Evolutionary conservation across 2,888 invertebrate species (phyloP), one percentile per base, ranked within the genome.

Genomic region (Orchestes rusci): DNA sequence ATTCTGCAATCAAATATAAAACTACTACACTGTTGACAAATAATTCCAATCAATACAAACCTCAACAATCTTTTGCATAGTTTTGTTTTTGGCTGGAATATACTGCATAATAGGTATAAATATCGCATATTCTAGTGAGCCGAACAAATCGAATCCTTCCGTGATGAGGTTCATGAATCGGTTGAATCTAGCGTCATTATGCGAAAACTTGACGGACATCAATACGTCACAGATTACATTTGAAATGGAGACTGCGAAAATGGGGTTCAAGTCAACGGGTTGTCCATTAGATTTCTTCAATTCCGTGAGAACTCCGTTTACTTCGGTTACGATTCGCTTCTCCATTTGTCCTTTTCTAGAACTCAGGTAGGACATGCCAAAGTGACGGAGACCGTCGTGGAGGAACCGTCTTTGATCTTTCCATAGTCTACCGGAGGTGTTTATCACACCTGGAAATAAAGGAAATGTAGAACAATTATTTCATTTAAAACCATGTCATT

Each of bases 141-240:
- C 88, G 61, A 92, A 91, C 1, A 92, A 73, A 43, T 79, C 75
- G 79, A 93, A 92, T 19, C 93, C 93, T 69, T 93, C 92, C 60
- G 91, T 90, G 59, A 92, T 89, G n/a, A 91, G 73, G 53, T 75
- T 72, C 75, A 88, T 89, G 59, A 91, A 84, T 43, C 87, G 75
- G 39, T 76, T 74, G 68, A 92, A 92, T 39, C 82, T 76, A 3
- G 71, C 70, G 63, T 91, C 90, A 39, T 85, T 82, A 54, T 82
- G 78, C 43, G 80, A 77, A 68, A 91, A 93, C 30, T 89, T 76
- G 3, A 87, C 82, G 20, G 88, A 86, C 92, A 93, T 92, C 60
- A 91, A 79, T 56, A 92, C 79, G 51, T 86, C 84, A 67, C 92
- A 91, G 55, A 93, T 91, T 3, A 93, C 90, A 68, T 93, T 93